Evolutionary conservation across 2,888 invertebrate species (phyloP).

Genomic region (Antitype chi): DNA sequence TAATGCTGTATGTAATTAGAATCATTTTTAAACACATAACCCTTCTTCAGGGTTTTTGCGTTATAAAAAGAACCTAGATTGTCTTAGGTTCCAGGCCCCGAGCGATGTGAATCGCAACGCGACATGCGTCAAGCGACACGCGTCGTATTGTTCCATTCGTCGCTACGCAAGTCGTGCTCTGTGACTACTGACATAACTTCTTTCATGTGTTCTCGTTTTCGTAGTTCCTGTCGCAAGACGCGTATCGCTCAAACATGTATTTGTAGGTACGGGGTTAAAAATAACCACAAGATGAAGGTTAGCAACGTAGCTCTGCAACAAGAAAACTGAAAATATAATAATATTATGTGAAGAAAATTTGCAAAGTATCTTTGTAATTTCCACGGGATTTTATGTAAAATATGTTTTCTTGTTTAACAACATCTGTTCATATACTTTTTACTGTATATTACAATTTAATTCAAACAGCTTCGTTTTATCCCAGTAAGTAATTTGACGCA

Average conservation of each 20-base stretch:
- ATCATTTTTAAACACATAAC: not conserved
- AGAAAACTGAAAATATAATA: not conserved
- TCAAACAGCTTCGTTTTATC: not conserved
- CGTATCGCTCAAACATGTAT: not conserved
- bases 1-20: not conserved
- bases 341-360: not conserved
- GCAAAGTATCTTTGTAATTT: no score
- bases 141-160: not conserved
- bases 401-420: no score
- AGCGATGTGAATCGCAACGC: not conserved
- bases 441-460: not conserved
- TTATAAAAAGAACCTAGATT: not conserved
- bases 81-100: no score
- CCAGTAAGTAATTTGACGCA: conserved; percentile 13
- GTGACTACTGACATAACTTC: not conserved
- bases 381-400: not conserved
- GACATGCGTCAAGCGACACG: not conserved
- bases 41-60: no score
- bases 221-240: no score
- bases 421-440: not conserved
- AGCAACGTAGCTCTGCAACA: not conserved
- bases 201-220: no score
- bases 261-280: not conserved
- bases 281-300: not conserved
- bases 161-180: not conserved